A percentile compares a stretch with the other conserved stretches of the same genome.
phyloP scores from a whole-genome alignment of 2,888 invertebrate genomes.

The Machimus rusticus region DNA sequence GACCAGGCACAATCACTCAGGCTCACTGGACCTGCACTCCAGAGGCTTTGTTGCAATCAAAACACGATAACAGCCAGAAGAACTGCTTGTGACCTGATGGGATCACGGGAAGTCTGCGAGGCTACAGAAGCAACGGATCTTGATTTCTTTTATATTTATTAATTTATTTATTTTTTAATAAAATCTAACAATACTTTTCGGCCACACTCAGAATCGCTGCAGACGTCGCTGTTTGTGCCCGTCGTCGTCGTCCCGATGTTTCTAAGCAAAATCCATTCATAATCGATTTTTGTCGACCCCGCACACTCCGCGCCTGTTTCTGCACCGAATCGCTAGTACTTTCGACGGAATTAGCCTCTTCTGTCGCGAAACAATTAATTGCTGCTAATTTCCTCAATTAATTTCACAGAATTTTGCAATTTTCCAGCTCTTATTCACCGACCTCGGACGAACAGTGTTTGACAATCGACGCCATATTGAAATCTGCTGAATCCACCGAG shows the following conservation, averaged over 20 bases:
- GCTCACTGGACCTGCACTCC: neutral
- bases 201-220: neutral
- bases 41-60: conserved; percentile 1
- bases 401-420: conserved; percentile 1
- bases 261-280: conserved; percentile 34
- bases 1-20: neutral
- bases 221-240: conserved; percentile 20
- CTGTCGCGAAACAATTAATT: neutral
- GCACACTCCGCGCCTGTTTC: neutral
- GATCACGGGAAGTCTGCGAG: neutral
- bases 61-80: neutral
- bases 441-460: conserved; percentile 35
- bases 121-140: neutral
- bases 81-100: neutral
- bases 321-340: neutral
- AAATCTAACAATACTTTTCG: neutral
- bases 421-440: conserved; percentile 2
- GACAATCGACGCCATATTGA: conserved; percentile 46
- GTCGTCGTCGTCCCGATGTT: conserved; percentile 14
- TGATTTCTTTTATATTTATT: neutral
- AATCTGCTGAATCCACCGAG: conserved; percentile 38
- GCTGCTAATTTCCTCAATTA: neutral
- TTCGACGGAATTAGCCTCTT: neutral
- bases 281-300: conserved; percentile 23
- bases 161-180: neutral